phyloP scores from a whole-genome alignment of 2,888 invertebrate genomes.

The Scrobipalpa atriplicella region DNA sequence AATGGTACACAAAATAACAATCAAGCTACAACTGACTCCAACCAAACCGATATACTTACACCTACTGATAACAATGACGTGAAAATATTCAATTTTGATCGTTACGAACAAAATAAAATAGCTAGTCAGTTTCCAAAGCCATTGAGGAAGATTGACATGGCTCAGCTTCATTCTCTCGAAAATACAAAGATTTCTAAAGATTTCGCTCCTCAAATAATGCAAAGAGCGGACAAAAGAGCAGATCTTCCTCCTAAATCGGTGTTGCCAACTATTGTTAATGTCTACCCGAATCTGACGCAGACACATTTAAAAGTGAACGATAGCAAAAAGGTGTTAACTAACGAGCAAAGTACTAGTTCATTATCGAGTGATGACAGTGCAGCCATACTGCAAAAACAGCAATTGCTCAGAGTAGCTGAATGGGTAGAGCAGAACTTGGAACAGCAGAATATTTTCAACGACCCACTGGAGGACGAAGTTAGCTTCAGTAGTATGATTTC shows the following conservation, averaged over 20 bases:
- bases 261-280: constrained; percentile 71
- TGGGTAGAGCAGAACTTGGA: constrained; percentile 88
- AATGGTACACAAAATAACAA: constrained; percentile 59
- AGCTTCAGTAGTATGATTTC: constrained; percentile 57
- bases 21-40: constrained; percentile 42
- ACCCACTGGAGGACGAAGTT: constrained; percentile 71
- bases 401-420: constrained; percentile 87
- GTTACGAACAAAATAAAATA: constrained; percentile 76
- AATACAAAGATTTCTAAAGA: constrained; percentile 78
- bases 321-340: constrained; percentile 70
- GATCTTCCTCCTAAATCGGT: constrained; percentile 54
- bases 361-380: constrained; percentile 80
- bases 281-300: constrained; percentile 76
- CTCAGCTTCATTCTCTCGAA: constrained; percentile 73
- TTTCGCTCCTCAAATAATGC: constrained; percentile 59
- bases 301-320: constrained; percentile 77
- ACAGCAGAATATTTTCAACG: constrained; percentile 73
- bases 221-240: constrained; percentile 55
- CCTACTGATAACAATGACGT: constrained; percentile 66
- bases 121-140: constrained; percentile 62
- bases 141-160: constrained; percentile 73
- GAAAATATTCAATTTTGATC: constrained; percentile 79
- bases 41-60: constrained; percentile 48
- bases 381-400: constrained; percentile 83
- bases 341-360: constrained; percentile 79